Evolutionary conservation across 2,888 invertebrate genomes (phyloP).

Genomic region (Synanthedon andrenaeformis): DNA sequence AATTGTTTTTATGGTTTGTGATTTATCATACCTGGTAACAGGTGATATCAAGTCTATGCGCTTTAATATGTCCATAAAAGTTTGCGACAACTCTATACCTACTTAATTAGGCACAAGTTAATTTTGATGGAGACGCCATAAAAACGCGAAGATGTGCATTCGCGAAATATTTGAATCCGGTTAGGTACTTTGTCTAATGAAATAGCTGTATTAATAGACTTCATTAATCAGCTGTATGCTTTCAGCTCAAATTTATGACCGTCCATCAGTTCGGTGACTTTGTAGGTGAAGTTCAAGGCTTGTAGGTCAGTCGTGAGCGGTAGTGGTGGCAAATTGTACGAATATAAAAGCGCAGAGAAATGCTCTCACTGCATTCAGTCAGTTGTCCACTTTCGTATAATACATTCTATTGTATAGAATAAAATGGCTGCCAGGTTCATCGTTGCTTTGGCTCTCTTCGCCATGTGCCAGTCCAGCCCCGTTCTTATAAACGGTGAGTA

Average conservation of each 20-base stretch:
- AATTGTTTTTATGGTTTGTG: too few species aligned
- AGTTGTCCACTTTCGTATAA: conserved; percentile 31
- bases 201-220: conserved; percentile 5
- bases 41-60: too few species aligned
- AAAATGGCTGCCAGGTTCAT: conserved; percentile 52
- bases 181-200: neutral
- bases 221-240: conserved; percentile 48
- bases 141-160: too few species aligned
- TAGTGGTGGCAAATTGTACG: conserved; percentile 30
- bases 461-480: conserved; percentile 45
- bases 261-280: conserved; percentile 25
- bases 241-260: conserved; percentile 50
- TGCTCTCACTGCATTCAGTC: conserved; percentile 64
- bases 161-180: too few species aligned
- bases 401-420: conserved; percentile 16
- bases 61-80: too few species aligned
- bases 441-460: conserved; percentile 40
- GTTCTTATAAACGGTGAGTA: conserved; percentile 47
- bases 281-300: conserved; percentile 57
- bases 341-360: conserved; percentile 63
- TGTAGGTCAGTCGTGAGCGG: conserved; percentile 34
- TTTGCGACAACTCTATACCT: too few species aligned
- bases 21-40: too few species aligned
- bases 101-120: too few species aligned
- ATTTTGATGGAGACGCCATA: too few species aligned